Evolutionary conservation across 2,797 vertebrate genomes (phyloP).

Genomic region (Anolis apletophallus): DNA sequence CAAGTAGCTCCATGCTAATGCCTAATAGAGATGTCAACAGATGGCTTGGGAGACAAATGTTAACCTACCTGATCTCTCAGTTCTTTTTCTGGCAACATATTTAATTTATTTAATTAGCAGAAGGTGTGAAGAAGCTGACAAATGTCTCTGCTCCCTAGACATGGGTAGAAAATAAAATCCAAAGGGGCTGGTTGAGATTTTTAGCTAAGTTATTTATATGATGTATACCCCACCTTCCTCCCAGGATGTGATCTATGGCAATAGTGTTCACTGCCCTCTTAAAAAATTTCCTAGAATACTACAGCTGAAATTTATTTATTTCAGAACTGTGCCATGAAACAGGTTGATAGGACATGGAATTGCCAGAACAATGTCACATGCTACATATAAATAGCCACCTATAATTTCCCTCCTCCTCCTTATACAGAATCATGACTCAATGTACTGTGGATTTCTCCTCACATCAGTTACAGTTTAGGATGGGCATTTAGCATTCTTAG

Average conservation of each 20-base stretch:
- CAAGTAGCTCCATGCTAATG: neutral
- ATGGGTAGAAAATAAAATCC: conserved; percentile 40
- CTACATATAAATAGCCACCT: no score
- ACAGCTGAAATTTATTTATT: neutral
- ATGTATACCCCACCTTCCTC: no score
- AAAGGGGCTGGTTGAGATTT: conserved; percentile 7
- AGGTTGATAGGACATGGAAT: no score
- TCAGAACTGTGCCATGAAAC: no score
- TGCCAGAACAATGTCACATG: no score
- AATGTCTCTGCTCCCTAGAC: conserved; percentile 22
- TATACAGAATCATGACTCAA: no score
- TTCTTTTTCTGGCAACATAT: conserved; percentile 53
- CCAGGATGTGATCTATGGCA: no score
- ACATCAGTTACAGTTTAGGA: no score
- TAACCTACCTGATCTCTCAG: conserved; percentile 23
- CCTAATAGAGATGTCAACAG: conserved; percentile 16
- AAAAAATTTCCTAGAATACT: neutral
- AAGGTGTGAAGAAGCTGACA: conserved; percentile 42
- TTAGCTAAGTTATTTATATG: neutral
- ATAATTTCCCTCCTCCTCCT: no score
- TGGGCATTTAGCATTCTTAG: no score
- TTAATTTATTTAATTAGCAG: conserved; percentile 65
- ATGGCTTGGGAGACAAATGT: conserved; percentile 30
- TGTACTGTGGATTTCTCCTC: no score
- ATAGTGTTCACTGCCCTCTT: neutral